Evolutionary conservation across 2,113 vertebrate species (phyloP).

Genomic region (Alces alces): DNA sequence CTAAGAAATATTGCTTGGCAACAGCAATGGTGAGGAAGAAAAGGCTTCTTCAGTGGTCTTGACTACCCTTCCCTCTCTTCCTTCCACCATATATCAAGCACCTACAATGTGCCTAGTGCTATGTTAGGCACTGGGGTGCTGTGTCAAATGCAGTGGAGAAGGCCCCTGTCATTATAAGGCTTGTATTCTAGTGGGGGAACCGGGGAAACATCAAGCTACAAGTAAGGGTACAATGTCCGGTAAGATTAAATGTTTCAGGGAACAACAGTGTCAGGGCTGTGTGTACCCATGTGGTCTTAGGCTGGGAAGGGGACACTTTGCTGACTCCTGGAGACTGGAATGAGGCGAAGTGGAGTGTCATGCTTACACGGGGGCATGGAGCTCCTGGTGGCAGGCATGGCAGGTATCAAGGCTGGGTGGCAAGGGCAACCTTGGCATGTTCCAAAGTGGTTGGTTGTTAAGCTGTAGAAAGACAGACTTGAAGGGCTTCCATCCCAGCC

Average conservation of each 20-base stretch:
- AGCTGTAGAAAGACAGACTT: background rate
- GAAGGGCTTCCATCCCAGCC: background rate
- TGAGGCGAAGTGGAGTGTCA: background rate
- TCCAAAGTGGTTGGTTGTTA: background rate
- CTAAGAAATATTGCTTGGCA: background rate
- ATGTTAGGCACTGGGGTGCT: background rate
- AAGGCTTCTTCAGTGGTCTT: background rate
- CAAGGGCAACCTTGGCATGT: background rate
- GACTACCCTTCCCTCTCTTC: background rate
- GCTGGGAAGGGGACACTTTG: background rate
- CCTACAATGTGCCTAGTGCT: background rate
- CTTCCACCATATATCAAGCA: background rate
- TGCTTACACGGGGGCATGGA: fast-evolving
- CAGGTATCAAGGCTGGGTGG: background rate
- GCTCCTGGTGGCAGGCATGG: background rate
- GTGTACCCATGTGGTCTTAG: fast-evolving
- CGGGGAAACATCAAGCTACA: background rate
- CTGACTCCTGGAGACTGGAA: background rate
- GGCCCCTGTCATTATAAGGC: background rate
- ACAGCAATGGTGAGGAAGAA: background rate
- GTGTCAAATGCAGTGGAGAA: background rate
- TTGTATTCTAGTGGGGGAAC: background rate
- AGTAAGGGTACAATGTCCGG: background rate
- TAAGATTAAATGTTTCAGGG: background rate
- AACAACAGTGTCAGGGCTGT: background rate